These are phyloP conservation scores for Musca vetustissima DNA, from an alignment of 1,140 invertebrate genomes.

Conservation along the genomic window DNA sequence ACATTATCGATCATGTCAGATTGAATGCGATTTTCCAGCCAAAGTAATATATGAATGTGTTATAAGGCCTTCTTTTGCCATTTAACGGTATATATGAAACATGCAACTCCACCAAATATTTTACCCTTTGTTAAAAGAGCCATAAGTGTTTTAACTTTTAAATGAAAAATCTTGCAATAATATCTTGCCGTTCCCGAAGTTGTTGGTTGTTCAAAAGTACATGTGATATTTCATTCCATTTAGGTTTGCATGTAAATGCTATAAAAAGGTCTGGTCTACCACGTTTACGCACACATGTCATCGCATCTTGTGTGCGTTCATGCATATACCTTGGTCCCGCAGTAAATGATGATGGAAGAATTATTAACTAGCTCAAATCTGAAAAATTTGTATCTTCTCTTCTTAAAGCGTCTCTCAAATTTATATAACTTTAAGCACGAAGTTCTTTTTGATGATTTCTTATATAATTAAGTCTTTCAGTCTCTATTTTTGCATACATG, in stretches of 20 bases:
- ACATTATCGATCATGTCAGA: constrained; percentile 4
- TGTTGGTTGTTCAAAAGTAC: background rate
- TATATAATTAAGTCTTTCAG: background rate
- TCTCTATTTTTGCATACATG: background rate
- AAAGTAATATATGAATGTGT: background rate
- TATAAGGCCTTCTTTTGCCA: constrained; percentile 7
- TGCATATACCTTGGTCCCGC: no score
- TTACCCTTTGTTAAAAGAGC: background rate
- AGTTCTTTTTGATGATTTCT: no score
- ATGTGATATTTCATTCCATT: constrained; percentile 13
- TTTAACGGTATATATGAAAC: constrained; percentile 12
- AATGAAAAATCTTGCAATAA: constrained; percentile 17
- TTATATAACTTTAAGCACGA: constrained; percentile 27
- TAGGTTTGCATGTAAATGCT: constrained; percentile 24
- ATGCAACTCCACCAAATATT: no score
- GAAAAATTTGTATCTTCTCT: constrained; percentile 37
- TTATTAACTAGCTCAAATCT: constrained; percentile 1
- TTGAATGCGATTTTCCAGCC: background rate
- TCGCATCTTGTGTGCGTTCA: no score
- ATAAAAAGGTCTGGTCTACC: no score
- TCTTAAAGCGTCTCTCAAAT: constrained; percentile 26
- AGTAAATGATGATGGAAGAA: no score
- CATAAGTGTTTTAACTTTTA: constrained; percentile 13
- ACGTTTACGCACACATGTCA: no score
- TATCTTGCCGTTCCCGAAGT: constrained; percentile 21